phyloP scores from a whole-genome alignment of 2,113 vertebrate species.

The Nothocercus nigrocapillus region DNA sequence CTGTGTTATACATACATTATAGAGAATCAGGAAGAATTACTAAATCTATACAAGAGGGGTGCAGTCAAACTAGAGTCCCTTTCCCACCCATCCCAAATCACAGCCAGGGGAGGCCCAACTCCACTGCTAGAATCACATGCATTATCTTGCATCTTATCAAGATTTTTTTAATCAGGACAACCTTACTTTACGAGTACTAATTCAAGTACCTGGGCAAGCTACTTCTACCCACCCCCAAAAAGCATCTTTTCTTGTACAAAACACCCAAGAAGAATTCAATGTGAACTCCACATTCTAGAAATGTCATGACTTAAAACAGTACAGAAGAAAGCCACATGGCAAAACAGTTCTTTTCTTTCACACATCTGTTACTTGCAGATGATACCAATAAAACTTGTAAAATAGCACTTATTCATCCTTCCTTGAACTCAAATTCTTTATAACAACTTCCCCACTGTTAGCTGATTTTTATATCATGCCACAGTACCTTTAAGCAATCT shows the following conservation, averaged over 20 bases:
- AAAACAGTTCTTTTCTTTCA: neutral
- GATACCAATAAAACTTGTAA: neutral
- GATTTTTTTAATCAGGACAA: neutral
- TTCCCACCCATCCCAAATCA: neutral
- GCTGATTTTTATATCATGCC: neutral
- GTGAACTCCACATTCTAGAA: neutral
- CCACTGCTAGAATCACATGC: neutral
- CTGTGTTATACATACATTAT: neutral
- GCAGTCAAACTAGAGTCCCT: neutral
- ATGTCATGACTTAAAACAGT: neutral
- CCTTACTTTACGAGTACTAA: neutral
- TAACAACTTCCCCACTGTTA: neutral
- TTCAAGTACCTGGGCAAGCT: neutral
- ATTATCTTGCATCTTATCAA: neutral
- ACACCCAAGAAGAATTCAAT: neutral
- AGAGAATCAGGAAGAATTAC: neutral
- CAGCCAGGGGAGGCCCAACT: neutral
- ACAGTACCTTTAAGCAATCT: neutral
- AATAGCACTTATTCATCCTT: neutral
- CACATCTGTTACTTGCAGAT: neutral
- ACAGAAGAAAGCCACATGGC: neutral
- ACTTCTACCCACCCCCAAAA: neutral
- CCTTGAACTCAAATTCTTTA: neutral
- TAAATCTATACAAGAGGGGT: accelerated
- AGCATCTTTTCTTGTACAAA: neutral